Conservation (phyloP, 2,888 invertebrate species). For the Pyrochroa serraticornis region DNA sequence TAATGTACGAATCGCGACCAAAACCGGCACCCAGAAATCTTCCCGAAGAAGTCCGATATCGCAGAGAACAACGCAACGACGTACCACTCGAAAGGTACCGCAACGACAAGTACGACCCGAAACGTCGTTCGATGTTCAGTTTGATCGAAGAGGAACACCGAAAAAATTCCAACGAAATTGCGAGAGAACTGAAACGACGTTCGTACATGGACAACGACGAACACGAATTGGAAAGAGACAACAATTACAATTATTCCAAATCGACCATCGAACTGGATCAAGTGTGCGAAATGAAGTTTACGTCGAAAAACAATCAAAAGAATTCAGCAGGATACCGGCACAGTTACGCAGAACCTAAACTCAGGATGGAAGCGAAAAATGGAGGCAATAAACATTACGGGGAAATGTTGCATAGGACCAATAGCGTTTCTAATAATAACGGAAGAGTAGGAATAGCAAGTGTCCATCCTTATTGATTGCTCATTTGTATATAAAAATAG, state of each 20-base stretch:
- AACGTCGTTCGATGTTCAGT: constrained; percentile 57
- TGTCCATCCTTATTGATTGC: constrained; percentile 55
- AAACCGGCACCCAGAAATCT: constrained; percentile 50
- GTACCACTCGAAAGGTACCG: constrained; percentile 34
- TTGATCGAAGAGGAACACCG: constrained; percentile 59
- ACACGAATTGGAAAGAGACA: constrained; percentile 33
- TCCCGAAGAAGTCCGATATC: constrained; percentile 45
- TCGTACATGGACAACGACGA: constrained; percentile 56
- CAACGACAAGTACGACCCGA: constrained; percentile 51
- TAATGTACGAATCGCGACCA: constrained; percentile 39
- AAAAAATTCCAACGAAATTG: constrained; percentile 58
- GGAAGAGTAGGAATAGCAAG: constrained; percentile 58
- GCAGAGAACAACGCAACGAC: constrained; percentile 28
- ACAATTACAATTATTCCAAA: constrained; percentile 55
- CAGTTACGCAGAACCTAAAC: constrained; percentile 72
- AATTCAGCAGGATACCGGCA: constrained; percentile 60
- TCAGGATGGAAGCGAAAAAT: constrained; percentile 55
- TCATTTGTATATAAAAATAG: background rate
- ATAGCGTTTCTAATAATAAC: constrained; percentile 53
- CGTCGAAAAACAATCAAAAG: constrained; percentile 50
- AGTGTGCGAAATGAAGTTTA: constrained; percentile 43
- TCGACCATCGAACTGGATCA: constrained; percentile 50
- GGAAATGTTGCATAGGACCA: constrained; percentile 56
- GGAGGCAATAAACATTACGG: constrained; percentile 49
- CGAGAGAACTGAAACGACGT: constrained; percentile 59